Evolutionary conservation across 2,888 invertebrate species (phyloP), one percentile per base, ranked within the genome.

Genomic region (Melikaiella ostensackeni): DNA sequence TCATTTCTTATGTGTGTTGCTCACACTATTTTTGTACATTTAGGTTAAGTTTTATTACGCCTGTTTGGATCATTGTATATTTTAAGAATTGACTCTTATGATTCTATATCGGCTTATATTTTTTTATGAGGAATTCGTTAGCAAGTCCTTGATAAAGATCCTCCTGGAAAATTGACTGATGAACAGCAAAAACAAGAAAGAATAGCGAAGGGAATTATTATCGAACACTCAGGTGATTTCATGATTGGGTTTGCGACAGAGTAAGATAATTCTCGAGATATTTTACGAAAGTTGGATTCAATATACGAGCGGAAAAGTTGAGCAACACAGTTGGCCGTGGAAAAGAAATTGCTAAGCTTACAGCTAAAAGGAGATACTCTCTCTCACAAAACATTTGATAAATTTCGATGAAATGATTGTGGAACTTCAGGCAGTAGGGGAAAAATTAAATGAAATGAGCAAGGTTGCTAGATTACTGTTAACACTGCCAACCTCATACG

Each of bases 391-490:
- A 57, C 89, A 84, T 86, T 90, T 90, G 35, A 80, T 76, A 1
- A 70, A 59, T 5, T 91, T 91, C 78, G 90, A 91, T 77, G 85
- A 89, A 24, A 61, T 89, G 9, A 82, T 91, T 0, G 80, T 82
- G 6, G 89, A 91, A 75, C 80, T 91, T 62, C 24, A 82, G 8
- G 84, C 87, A 1, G 86, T 89, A n/a, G 90, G 91, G 38, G 89
- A 87, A 3, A 87, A 85, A 63, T 64, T 90, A 4, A 86, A 89
- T 27, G 90, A 91, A 82, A 87, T 84, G 2, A 89, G 89, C 74
- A 90, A 89, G 80, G 81, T 91, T 3, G 81, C 88, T 1, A 87
- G 89, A 78, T 83, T 90, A 24, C 79, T 91, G 19, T 61, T 89
- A 1, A 89, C 89, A 16, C 75, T 91, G 30, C 89, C 90, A 9